A percentile compares a stretch with the other conserved stretches of the same genome.
Evolutionary conservation across 2,888 invertebrate genomes (phyloP).

Genomic region (Atrina japonica): DNA sequence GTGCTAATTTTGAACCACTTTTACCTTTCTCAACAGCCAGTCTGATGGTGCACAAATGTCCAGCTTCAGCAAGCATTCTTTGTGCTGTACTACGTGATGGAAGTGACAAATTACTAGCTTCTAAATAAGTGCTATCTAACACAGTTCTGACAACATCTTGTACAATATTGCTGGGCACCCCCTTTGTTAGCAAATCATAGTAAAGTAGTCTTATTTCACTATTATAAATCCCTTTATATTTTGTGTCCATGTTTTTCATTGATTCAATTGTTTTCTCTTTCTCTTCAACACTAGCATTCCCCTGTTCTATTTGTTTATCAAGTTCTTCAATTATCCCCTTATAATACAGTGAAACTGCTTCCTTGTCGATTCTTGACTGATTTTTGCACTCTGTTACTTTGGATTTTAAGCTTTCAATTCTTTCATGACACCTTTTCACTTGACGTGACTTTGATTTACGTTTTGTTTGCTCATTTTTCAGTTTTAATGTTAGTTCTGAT

Average conservation of each 20-base stretch:
- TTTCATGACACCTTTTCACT: slow-evolving; percentile 15
- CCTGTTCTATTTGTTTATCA: neutral
- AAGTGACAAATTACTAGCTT: slow-evolving; percentile 11
- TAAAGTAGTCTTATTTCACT: slow-evolving; percentile 18
- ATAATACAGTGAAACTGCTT: slow-evolving; percentile 19
- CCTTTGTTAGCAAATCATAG: slow-evolving; percentile 29
- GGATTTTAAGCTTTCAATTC: slow-evolving; percentile 7
- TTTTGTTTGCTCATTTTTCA: slow-evolving; percentile 11
- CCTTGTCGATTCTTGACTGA: slow-evolving; percentile 15
- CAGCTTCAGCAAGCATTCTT: slow-evolving; percentile 24
- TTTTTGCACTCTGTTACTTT: slow-evolving; percentile 12
- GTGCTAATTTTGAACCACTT: slow-evolving; percentile 5
- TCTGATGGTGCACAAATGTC: slow-evolving; percentile 24
- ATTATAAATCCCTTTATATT: slow-evolving; percentile 21
- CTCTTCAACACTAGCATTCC: slow-evolving; percentile 12
- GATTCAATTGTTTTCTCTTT: slow-evolving; percentile 16
- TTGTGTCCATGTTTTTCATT: slow-evolving; percentile 22
- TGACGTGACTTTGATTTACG: slow-evolving; percentile 6
- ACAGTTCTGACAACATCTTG: slow-evolving; percentile 29
- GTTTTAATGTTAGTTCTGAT: no score
- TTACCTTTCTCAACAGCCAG: slow-evolving; percentile 12
- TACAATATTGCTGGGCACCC: slow-evolving; percentile 22
- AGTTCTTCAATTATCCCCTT: slow-evolving; percentile 26
- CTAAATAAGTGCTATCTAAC: slow-evolving; percentile 20
- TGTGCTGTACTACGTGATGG: slow-evolving; percentile 24